Conservation (phyloP, 2,113 vertebrate species). For the Syngnathus scovelli region DNA sequence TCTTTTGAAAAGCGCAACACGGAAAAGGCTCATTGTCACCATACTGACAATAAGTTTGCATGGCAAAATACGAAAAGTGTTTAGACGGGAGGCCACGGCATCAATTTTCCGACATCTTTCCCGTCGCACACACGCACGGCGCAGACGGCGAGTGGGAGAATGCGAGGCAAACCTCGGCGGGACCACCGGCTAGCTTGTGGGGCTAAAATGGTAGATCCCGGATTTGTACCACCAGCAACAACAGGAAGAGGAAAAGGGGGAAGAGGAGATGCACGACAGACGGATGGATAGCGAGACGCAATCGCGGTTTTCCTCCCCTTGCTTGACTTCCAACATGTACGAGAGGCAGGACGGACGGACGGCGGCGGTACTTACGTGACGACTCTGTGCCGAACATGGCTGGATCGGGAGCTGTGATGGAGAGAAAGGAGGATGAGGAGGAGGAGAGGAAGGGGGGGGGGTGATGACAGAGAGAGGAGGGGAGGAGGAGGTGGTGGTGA, state of each 20-base stretch:
- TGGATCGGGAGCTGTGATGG: constrained; percentile 83
- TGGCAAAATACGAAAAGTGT: neutral
- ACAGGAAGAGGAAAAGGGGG: constrained; percentile 41
- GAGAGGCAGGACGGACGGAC: constrained; percentile 38
- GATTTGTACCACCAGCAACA: constrained; percentile 56
- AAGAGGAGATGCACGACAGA: constrained; percentile 29
- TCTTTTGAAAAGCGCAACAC: too few species aligned
- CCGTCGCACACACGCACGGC: neutral
- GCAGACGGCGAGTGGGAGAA: constrained; percentile 22
- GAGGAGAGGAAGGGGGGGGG: constrained; percentile 38
- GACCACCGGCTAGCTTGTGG: constrained; percentile 43
- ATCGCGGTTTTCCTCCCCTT: neutral
- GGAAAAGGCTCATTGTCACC: neutral
- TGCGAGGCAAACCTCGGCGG: constrained; percentile 28
- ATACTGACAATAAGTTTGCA: neutral
- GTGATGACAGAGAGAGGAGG: constrained; percentile 40
- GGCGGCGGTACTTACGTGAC: constrained; percentile 87
- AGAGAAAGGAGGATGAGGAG: constrained; percentile 66
- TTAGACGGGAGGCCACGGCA: constrained; percentile 23
- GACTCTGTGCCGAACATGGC: constrained; percentile 99
- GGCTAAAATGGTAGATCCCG: constrained; percentile 67
- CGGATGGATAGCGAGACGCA: constrained; percentile 17
- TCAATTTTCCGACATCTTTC: constrained; percentile 37
- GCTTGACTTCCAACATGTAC: constrained; percentile 11
- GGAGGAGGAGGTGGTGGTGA: constrained; percentile 74